Conservation (phyloP, 2,113 vertebrate genomes). For the Vidua macroura region DNA sequence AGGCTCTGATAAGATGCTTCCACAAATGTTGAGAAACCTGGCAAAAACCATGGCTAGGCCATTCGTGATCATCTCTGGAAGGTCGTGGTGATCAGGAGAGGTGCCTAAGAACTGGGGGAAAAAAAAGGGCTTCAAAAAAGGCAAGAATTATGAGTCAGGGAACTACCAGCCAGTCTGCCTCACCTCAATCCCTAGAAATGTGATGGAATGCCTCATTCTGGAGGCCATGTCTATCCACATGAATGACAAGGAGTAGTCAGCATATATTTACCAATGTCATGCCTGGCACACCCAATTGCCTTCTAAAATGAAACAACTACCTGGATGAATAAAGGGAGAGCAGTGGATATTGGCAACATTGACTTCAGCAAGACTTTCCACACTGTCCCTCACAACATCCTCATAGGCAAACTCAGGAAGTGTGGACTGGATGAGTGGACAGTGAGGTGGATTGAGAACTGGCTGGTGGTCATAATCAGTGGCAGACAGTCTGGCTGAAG, state of each 20-base stretch:
- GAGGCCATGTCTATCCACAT: not conserved
- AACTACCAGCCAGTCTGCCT: not conserved
- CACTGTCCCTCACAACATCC: not conserved
- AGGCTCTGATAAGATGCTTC: not conserved
- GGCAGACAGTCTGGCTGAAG: accelerated
- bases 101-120: not conserved
- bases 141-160: not conserved
- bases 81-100: not conserved
- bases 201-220: not conserved
- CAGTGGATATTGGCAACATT: too few species aligned
- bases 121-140: not conserved
- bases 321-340: not conserved
- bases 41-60: not conserved
- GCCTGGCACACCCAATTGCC: not conserved
- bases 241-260: not conserved
- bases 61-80: not conserved
- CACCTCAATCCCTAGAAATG: not conserved
- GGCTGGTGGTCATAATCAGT: not conserved
- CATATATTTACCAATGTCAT: not conserved
- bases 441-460: not conserved
- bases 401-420: not conserved
- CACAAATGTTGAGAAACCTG: not conserved
- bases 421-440: not conserved
- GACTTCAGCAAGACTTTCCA: not conserved
- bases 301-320: not conserved